Percentiles rank a stretch among this genome's conserved stretches.
phyloP scores from a whole-genome alignment of 1,140 invertebrate species.

The Philaenus spumarius region DNA sequence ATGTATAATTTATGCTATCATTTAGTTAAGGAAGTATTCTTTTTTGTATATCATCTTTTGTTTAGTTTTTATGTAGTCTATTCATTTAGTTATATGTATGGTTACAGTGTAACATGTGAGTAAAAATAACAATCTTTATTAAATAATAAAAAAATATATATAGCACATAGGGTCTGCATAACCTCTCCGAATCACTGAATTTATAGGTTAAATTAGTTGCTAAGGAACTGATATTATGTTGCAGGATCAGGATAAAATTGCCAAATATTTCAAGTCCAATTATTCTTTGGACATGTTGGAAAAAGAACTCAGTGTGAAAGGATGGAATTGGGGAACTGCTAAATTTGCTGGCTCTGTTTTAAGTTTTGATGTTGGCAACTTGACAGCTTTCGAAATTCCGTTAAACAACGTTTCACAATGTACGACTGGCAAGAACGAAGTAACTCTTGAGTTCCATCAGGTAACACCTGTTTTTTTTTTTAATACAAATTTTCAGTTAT shows the following conservation, averaged over 20 bases:
- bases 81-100: too few species aligned
- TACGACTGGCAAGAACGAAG: slow-evolving; percentile 97
- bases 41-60: too few species aligned
- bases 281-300: slow-evolving; percentile 83
- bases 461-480: too few species aligned
- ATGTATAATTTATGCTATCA: too few species aligned
- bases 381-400: slow-evolving; percentile 94
- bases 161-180: too few species aligned
- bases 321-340: slow-evolving; percentile 98
- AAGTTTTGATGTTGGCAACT: slow-evolving; percentile 85
- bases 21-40: too few species aligned
- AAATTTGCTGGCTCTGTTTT: slow-evolving; percentile 89
- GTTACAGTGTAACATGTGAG: too few species aligned
- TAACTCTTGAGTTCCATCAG: slow-evolving; percentile 96
- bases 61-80: too few species aligned
- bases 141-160: too few species aligned
- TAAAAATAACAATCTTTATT: too few species aligned
- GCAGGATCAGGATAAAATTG: slow-evolving; percentile 73
- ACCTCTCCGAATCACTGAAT: too few species aligned
- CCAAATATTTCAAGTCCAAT: slow-evolving; percentile 76
- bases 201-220: too few species aligned
- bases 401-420: slow-evolving; percentile 94
- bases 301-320: slow-evolving; percentile 90
- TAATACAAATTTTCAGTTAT: background rate
- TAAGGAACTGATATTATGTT: slow-evolving; percentile 32